Evolutionary conservation across 2,888 invertebrate genomes (phyloP).

Genomic region (Tinea trinotella): DNA sequence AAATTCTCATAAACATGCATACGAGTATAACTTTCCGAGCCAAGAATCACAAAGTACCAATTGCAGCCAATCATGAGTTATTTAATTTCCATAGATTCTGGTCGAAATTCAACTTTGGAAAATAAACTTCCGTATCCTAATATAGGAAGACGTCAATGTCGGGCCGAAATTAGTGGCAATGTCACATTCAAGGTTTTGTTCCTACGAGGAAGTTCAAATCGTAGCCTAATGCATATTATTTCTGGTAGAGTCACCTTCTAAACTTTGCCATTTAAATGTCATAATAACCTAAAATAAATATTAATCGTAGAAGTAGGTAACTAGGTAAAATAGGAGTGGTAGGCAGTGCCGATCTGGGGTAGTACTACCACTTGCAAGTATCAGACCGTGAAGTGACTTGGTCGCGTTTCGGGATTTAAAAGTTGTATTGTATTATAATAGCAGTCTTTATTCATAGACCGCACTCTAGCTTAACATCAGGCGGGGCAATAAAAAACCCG

Average conservation of each 20-base stretch:
- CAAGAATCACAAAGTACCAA: background rate
- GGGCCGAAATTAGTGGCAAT: constrained; percentile 61
- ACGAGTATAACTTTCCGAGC: background rate
- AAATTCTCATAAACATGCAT: background rate
- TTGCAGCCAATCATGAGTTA: background rate
- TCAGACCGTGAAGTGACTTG: too few species aligned
- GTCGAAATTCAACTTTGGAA: background rate
- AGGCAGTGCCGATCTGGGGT: too few species aligned
- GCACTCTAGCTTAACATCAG: too few species aligned
- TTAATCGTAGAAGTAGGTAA: background rate
- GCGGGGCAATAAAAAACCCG: too few species aligned
- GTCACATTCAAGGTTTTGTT: constrained; percentile 48
- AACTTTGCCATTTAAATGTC: constrained; percentile 1
- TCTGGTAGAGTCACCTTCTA: background rate
- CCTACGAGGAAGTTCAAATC: constrained; percentile 9
- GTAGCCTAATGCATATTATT: background rate
- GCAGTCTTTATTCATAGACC: too few species aligned
- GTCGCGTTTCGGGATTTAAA: too few species aligned
- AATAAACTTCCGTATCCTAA: constrained; percentile 53
- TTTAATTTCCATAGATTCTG: background rate
- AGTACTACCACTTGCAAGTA: too few species aligned
- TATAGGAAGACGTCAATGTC: constrained; percentile 63
- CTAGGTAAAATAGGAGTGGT: constrained; percentile 5
- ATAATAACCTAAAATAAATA: background rate
- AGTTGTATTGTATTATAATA: too few species aligned